Percentiles rank a stretch among this genome's conserved stretches.
Evolutionary conservation across 2,113 vertebrate species (phyloP).

Genomic region (Vimba vimba): DNA sequence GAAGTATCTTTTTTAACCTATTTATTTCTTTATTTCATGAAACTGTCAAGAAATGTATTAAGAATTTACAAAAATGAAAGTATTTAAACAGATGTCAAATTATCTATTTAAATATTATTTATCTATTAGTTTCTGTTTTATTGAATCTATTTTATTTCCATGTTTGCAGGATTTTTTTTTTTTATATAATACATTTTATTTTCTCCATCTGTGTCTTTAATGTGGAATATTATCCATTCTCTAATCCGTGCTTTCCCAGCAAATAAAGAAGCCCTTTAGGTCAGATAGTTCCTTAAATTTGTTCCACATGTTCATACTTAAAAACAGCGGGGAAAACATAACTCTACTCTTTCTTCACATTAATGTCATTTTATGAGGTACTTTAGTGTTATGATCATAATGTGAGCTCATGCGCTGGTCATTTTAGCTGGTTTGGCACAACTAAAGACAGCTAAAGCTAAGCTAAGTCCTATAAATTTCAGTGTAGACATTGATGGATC

Average conservation of each 20-base stretch:
- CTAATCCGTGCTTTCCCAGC: neutral
- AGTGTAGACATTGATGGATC: neutral
- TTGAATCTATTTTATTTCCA: neutral
- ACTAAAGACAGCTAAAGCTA: neutral
- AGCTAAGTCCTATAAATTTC: neutral
- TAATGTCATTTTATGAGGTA: slow-evolving; percentile 12
- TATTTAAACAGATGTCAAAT: neutral
- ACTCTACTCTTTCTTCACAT: slow-evolving; percentile 4
- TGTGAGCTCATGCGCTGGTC: slow-evolving; percentile 26
- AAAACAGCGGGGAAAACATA: neutral
- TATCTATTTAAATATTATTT: neutral
- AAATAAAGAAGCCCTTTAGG: neutral
- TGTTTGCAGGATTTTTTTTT: neutral
- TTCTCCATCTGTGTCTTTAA: neutral
- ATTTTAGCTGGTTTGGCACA: slow-evolving; percentile 30
- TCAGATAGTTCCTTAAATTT: neutral
- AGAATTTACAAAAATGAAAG: neutral
- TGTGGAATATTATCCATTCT: neutral
- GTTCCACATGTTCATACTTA: slow-evolving; percentile 14
- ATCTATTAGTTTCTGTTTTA: neutral
- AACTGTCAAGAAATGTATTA: neutral
- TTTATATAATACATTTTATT: neutral
- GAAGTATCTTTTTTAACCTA: neutral
- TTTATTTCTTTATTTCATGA: neutral
- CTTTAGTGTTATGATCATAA: slow-evolving; percentile 16